A percentile compares a stretch with the other conserved stretches of the same genome.
Conservation (phyloP, 2,113 vertebrate species). For the Irena cyanogastra region DNA sequence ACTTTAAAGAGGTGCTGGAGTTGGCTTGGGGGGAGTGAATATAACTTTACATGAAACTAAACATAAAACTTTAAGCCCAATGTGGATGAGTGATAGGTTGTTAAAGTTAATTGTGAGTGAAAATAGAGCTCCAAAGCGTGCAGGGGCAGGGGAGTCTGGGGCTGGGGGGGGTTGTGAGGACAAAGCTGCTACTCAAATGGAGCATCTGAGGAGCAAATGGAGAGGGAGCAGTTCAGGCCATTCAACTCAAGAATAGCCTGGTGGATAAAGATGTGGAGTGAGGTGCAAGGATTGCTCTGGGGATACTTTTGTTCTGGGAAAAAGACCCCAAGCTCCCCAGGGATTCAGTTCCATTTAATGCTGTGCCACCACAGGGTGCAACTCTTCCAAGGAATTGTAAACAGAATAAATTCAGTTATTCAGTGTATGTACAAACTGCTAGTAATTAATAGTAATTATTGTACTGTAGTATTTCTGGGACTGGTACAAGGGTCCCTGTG, state of each 20-base stretch:
- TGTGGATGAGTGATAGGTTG: conserved; percentile 59
- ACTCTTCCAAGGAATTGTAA: neutral
- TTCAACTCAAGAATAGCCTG: neutral
- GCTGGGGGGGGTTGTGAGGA: neutral
- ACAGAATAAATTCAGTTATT: neutral
- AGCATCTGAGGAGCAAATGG: neutral
- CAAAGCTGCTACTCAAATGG: neutral
- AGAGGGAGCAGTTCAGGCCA: neutral
- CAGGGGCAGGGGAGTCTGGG: neutral
- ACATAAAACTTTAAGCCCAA: conserved; percentile 41
- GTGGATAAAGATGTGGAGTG: neutral
- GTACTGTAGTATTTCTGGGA: neutral
- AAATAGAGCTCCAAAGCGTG: neutral
- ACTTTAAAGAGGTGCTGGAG: conserved; percentile 54
- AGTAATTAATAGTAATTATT: neutral
- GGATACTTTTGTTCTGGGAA: neutral
- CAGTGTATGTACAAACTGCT: no score
- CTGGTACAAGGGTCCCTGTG: neutral
- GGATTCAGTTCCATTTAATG: neutral
- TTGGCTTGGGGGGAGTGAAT: neutral
- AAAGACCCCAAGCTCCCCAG: neutral
- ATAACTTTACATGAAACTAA: conserved; percentile 37
- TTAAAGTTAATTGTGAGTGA: conserved; percentile 56
- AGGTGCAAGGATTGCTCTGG: neutral
- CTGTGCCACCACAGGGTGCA: neutral